Evolutionary conservation across 2,113 vertebrate genomes (phyloP), one percentile per base, ranked within the genome.

Genomic region (Origma solitaria): DNA sequence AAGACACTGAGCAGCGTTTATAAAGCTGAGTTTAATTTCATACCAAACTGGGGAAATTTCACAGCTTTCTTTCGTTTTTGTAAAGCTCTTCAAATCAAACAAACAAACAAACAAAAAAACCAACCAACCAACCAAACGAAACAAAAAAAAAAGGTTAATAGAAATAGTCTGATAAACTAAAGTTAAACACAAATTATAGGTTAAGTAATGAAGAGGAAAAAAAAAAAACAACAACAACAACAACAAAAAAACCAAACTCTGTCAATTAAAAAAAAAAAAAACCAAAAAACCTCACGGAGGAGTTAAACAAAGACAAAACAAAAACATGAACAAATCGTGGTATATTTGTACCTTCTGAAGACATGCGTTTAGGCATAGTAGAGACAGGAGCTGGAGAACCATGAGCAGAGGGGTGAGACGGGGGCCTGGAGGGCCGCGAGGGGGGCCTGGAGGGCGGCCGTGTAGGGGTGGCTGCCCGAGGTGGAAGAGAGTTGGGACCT

Each of bases 351-450:
- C 99, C 99, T 99, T 99, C 99, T 98, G 99, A 99, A 98, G 99
- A 99, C 98, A 99, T 99, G 99, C 98, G 99, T 99, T 99, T 99
- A 98, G 99, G 99, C 98, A 99, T 98, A 98, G 98, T 98, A 98
- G 99, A 99, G 98, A 98, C 98, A 98, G 98, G 98, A 97, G 98
- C 98, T 97, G 98, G 98, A 98, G 99, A 99, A 98, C 99, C 99
- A 98, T 99, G 99, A 98, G 99, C 98, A 98, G 99, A 99, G 98
- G 99, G 99, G 98, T 99, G 99, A 99, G 99, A 99, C 98, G 98
- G 98, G 98, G 99, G 99, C 97, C 99, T 99, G 98, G 98, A 99
- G 97, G 99, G 99, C 98, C 99, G 98, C 98, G 99, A 99, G 98
- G 99, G 99, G 99, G 99, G 99, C 98, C 99, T 99, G 99, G 99